Conservation (phyloP, 2,113 vertebrate genomes). For the Aptenodytes forsteri region DNA sequence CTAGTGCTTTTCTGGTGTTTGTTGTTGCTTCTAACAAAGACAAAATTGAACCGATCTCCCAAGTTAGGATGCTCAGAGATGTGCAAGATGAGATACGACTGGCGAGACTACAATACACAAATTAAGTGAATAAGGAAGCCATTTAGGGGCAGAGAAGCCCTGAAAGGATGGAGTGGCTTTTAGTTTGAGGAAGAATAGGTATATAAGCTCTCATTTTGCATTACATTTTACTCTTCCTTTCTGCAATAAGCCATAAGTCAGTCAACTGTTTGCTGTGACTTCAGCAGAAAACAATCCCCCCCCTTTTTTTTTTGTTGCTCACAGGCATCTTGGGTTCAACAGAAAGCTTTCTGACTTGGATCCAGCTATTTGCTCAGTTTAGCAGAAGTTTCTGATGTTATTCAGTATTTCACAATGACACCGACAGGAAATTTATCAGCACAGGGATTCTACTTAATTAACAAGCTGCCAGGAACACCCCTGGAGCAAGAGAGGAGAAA, state of each 20-base stretch:
- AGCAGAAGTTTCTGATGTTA: conserved; percentile 8
- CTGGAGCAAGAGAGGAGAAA: neutral
- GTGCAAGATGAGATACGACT: neutral
- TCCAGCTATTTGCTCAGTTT: conserved; percentile 43
- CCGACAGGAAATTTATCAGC: neutral
- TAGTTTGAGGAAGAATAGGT: neutral
- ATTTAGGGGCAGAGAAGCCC: neutral
- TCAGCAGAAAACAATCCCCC: neutral
- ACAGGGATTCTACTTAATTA: neutral
- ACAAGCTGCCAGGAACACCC: neutral
- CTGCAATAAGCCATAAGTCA: neutral
- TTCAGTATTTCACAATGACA: conserved; percentile 42
- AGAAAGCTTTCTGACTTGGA: conserved; percentile 23
- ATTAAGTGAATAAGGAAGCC: neutral
- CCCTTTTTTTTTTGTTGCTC: neutral
- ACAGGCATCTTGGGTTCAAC: conserved; percentile 1
- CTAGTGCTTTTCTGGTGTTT: neutral
- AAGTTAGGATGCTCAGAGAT: neutral
- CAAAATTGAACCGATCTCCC: neutral
- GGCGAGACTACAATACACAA: neutral
- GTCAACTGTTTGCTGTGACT: neutral
- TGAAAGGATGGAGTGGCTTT: neutral
- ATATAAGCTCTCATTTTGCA: neutral
- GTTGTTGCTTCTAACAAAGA: neutral
- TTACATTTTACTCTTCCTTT: neutral